These are phyloP conservation scores for Calidris pugnax DNA, from an alignment of 2,113 vertebrate species.

Conservation along the genomic window DNA sequence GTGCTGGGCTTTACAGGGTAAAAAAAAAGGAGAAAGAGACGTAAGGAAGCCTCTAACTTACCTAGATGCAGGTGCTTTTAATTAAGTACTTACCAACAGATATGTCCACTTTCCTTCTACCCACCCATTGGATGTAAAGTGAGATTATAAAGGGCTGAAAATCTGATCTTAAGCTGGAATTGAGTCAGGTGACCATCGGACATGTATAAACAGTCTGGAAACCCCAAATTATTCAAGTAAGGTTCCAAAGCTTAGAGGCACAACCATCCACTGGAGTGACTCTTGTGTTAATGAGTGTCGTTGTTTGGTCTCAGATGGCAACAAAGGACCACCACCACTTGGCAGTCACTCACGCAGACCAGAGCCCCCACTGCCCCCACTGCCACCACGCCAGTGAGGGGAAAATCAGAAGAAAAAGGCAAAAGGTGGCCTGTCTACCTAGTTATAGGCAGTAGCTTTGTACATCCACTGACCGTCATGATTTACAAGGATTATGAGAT, in stretches of 20 bases:
- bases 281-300: no score
- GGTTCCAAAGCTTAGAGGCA: neutral
- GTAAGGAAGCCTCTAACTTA: neutral
- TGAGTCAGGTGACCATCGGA: neutral
- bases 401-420: no score
- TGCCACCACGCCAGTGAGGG: no score
- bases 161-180: neutral
- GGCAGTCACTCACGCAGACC: no score
- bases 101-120: neutral
- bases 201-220: neutral
- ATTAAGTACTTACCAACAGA: neutral
- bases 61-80: neutral
- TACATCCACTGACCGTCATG: neutral
- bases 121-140: rapidly evolving
- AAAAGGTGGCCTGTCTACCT: neutral
- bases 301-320: no score
- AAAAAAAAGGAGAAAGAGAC: neutral
- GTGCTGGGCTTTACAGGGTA: neutral
- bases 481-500: neutral
- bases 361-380: no score
- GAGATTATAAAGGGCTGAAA: neutral
- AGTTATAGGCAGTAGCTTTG: neutral
- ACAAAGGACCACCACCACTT: no score
- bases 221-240: rapidly evolving
- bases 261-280: no score